phyloP scores from a whole-genome alignment of 1,140 invertebrate genomes.

The Bombus haemorrhoidalis region DNA sequence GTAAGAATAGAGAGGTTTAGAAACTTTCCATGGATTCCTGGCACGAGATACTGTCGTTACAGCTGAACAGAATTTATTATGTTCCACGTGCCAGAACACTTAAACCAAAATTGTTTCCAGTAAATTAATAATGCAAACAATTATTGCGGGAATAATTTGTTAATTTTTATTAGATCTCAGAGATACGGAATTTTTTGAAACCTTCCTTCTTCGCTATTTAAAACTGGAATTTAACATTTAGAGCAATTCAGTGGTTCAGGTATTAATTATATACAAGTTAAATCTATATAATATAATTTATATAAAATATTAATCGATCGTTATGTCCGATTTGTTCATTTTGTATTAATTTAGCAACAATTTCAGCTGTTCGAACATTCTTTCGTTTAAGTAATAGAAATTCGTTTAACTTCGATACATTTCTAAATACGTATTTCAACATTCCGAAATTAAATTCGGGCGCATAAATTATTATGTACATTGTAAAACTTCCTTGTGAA shows the following conservation, averaged over 20 bases:
- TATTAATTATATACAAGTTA: background rate
- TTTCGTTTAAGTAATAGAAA: background rate
- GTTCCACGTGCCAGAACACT: slow-evolving; percentile 13
- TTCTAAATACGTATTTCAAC: background rate
- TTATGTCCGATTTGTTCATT: too few relatives aligned
- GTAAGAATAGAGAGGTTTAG: slow-evolving; percentile 35
- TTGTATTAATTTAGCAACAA: too few relatives aligned
- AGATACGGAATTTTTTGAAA: background rate
- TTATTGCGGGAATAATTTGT: background rate
- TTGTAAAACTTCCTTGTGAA: background rate
- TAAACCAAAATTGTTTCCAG: slow-evolving; percentile 39
- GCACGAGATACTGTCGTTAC: slow-evolving; percentile 41
- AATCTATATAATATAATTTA: background rate
- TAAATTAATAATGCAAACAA: slow-evolving; percentile 37
- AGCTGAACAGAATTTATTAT: slow-evolving; percentile 8
- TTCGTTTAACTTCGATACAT: background rate
- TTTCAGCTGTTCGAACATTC: background rate
- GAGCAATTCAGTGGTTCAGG: too few relatives aligned
- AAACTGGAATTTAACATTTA: background rate
- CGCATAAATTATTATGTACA: too few relatives aligned
- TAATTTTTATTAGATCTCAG: background rate
- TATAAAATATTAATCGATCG: too few relatives aligned
- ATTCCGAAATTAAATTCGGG: background rate
- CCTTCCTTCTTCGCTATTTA: background rate
- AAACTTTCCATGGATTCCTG: slow-evolving; percentile 28